Conservation (phyloP, 2,113 vertebrate species). For the Ciconia stormi region DNA sequence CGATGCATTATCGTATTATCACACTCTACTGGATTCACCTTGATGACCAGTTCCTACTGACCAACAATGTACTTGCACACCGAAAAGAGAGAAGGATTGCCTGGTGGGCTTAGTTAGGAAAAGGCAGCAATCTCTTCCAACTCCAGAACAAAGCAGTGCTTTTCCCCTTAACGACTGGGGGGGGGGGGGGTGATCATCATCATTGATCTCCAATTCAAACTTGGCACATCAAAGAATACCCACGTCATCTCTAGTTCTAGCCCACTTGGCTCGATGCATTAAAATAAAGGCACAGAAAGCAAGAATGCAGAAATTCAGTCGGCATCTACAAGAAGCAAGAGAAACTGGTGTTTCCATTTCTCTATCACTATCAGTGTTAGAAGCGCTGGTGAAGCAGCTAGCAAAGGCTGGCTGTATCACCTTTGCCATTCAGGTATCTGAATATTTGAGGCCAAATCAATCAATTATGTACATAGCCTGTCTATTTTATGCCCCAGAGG, state of each 20-base stretch:
- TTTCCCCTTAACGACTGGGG: fast-evolving
- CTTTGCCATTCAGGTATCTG: neutral
- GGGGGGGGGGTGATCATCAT: too few relatives aligned
- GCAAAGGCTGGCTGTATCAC: neutral
- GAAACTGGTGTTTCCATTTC: neutral
- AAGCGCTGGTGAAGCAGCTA: neutral
- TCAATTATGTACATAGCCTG: neutral
- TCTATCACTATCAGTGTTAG: fast-evolving
- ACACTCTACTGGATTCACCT: neutral
- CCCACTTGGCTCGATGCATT: neutral
- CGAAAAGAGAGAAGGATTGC: neutral
- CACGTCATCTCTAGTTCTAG: fast-evolving
- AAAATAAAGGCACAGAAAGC: neutral
- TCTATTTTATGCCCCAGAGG: neutral
- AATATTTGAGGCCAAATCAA: neutral
- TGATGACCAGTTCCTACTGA: neutral
- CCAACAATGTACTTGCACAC: fast-evolving
- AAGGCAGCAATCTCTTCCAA: neutral
- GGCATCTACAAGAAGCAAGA: neutral
- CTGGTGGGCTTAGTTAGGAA: neutral
- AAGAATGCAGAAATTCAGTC: neutral
- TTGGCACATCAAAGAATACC: neutral
- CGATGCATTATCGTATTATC: neutral
- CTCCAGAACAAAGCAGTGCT: neutral
- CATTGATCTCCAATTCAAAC: neutral